Conservation (phyloP, 1,140 invertebrate species). For the Spodoptera litura region DNA sequence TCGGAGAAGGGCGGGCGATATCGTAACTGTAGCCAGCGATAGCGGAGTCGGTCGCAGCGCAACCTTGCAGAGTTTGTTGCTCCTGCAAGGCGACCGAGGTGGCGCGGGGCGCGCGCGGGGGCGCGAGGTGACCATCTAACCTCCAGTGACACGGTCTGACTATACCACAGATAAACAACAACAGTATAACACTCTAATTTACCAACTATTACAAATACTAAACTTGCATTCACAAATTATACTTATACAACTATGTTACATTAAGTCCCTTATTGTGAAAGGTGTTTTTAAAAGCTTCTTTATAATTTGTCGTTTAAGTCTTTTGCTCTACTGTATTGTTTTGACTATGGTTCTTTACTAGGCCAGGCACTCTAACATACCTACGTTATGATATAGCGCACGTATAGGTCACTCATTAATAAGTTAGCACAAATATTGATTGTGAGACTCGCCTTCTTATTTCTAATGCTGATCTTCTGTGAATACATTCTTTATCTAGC, state of each 20-base stretch:
- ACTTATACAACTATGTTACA: background rate
- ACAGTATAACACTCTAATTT: constrained; percentile 45
- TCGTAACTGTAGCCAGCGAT: constrained; percentile 81
- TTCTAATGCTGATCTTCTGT: constrained; percentile 3
- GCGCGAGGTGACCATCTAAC: constrained; percentile 63
- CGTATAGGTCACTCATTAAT: constrained; percentile 7
- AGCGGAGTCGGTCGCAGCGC: constrained; percentile 73
- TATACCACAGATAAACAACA: constrained; percentile 50
- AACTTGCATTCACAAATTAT: background rate
- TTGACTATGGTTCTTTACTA: background rate
- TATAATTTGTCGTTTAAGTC: constrained; percentile 3
- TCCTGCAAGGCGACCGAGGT: constrained; percentile 58
- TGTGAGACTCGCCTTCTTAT: constrained; percentile 2
- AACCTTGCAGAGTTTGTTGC: constrained; percentile 85
- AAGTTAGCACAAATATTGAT: constrained; percentile 15
- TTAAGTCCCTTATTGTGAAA: background rate
- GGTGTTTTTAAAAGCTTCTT: background rate
- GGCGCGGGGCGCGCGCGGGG: constrained; percentile 50
- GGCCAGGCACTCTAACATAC: background rate
- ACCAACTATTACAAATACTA: constrained; percentile 7
- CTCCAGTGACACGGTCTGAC: constrained; percentile 75
- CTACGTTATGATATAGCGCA: background rate
- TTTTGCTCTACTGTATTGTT: constrained; percentile 29
- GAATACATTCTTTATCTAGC: background rate
- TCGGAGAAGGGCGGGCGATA: constrained; percentile 83